Conservation (phyloP, 2,797 vertebrate genomes). For the Ambastaia sidthimunki region DNA sequence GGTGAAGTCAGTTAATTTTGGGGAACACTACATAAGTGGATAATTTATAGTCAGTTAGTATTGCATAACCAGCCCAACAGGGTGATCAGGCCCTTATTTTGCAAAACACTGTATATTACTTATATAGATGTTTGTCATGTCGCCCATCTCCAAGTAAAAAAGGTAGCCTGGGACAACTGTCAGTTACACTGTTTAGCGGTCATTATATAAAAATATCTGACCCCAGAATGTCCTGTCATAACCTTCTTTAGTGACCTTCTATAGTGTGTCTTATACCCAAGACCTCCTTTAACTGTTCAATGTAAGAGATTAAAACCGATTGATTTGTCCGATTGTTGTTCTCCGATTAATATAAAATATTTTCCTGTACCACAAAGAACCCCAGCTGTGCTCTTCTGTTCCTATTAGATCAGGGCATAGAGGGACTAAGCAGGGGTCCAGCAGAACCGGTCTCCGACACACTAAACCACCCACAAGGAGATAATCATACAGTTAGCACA, state of each 20-base stretch:
- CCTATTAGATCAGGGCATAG: neutral
- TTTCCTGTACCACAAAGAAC: neutral
- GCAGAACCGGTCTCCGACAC: neutral
- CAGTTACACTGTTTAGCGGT: too few relatives aligned
- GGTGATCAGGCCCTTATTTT: constrained; percentile 1
- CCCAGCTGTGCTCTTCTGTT: neutral
- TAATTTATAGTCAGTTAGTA: neutral
- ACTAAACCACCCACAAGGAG: neutral
- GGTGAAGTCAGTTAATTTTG: neutral
- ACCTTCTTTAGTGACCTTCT: too few relatives aligned
- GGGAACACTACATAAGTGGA: neutral
- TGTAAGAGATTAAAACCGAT: neutral
- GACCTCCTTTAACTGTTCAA: neutral
- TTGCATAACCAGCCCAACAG: neutral
- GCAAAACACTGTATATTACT: neutral
- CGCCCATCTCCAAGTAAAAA: neutral
- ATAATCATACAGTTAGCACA: neutral
- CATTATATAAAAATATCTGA: too few relatives aligned
- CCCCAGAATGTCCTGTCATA: too few relatives aligned
- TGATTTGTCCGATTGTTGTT: too few relatives aligned
- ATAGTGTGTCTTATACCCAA: neutral
- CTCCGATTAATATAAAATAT: neutral
- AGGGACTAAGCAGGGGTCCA: constrained; percentile 2
- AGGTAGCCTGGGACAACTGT: neutral
- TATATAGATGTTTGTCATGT: neutral